Evolutionary conservation across 2,888 invertebrate genomes (phyloP), one percentile per base, ranked within the genome.

Genomic region (Nymphalis urticae): DNA sequence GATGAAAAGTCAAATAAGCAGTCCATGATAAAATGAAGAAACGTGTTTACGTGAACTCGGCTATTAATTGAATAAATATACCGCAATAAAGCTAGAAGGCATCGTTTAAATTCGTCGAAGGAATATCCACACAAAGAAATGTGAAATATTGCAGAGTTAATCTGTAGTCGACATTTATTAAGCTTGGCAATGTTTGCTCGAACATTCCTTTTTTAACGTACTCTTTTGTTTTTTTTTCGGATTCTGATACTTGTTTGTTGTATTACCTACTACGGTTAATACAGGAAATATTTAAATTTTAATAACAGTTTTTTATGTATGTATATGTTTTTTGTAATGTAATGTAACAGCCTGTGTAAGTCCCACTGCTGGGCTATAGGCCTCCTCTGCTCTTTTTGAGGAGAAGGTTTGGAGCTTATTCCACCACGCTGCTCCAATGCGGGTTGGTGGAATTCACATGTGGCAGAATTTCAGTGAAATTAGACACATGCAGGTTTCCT

Each of bases 121-220:
- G 17, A 27, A 54, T 51, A 42, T 53, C 21, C 9, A 53, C 51
- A 53, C 51, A 53, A 53, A 53, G 51, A 53, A 53, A 53, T 8
- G 21, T 54, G 54, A 54, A 54, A 54, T 27, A 54, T 27, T 4
- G 54, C 54, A 5, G 17, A 27, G 17, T 54, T 54, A 54, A 54
- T 54, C 54, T 54, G 54, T 27, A 27, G 27, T 27, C 54, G 54
- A 54, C 54, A 54, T 54, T 54, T 54, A 54, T 54, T 54, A 27
- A 54, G 54, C 54, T 13, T 17, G 51, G 21, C 51, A 27, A 21
- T 51, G 51, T 19, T 54, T 17, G 54, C 13, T 24, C 13, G 51
- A 24, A 13, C 24, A 21, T 53, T 54, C 27, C 54, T 27, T 54
- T 54, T 42, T 54, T 27, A 27, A 17, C 17, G 17, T 27, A 27